Conservation (phyloP, 1,140 invertebrate species). For the Archegozetes longisetosus region DNA sequence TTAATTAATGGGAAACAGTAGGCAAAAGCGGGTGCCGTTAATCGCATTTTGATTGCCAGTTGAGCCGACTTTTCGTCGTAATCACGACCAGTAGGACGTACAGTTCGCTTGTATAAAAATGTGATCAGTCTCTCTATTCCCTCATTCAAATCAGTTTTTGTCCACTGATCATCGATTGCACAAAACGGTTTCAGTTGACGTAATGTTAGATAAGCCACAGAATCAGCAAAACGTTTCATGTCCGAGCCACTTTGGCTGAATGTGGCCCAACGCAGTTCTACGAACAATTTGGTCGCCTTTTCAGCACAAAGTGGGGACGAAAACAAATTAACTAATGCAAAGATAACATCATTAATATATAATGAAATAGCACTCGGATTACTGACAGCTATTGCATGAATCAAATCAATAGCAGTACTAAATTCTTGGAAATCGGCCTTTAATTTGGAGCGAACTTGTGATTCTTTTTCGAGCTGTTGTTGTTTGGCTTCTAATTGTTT, state of each 20-base stretch:
- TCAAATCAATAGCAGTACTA: constrained; percentile 41
- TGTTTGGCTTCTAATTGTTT: constrained; percentile 88
- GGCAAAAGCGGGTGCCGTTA: constrained; percentile 56
- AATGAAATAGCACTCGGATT: constrained; percentile 41
- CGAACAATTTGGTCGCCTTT: constrained; percentile 38
- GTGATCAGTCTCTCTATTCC: constrained; percentile 30
- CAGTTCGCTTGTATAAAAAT: constrained; percentile 32
- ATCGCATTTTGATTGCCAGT: constrained; percentile 24
- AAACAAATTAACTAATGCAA: constrained; percentile 25
- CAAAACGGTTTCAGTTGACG: constrained; percentile 56
- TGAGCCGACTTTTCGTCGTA: constrained; percentile 21
- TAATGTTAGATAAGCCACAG: constrained; percentile 49
- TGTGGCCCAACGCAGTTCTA: constrained; percentile 37
- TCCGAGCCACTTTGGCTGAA: constrained; percentile 24
- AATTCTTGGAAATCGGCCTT: constrained; percentile 43
- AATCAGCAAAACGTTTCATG: constrained; percentile 27
- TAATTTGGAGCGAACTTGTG: constrained; percentile 48
- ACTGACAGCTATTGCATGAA: constrained; percentile 42
- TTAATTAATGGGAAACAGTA: constrained; percentile 65
- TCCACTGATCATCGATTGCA: constrained; percentile 57
- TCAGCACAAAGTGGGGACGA: constrained; percentile 31
- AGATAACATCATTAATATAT: constrained; percentile 21
- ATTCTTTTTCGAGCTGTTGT: constrained; percentile 69
- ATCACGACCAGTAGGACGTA: constrained; percentile 33
- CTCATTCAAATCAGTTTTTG: constrained; percentile 44